Base-by-base conservation (phyloP, 2,113 vertebrate genomes). In the Artemisiospiza belli region DNA sequence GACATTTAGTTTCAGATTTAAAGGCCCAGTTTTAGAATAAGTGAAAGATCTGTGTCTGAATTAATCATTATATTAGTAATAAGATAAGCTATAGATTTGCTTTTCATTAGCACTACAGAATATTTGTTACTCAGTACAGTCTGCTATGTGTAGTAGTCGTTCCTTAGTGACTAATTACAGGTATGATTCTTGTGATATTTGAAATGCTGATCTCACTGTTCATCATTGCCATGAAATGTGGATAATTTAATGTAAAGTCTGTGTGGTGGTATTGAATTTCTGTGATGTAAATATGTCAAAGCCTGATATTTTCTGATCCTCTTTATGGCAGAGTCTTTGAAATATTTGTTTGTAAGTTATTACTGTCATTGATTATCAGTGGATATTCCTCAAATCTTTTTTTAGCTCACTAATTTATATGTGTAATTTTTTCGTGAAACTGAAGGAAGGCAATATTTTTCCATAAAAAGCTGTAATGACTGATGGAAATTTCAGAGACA, bases 81-180 rank as follows among this genome's bases (percentile, higher is more conserved):
- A 37, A 77, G 11, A 61, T 47, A 81, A 89, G 14, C 2, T 84
- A 66, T 92, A 58, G 57, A 41, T 82, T 61, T 75, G 6, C 25
- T 89, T 92, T 95, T 75, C 44, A 59, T 78, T 70, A 87, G 16
- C 23, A 59, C 24, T 67, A 18, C 21, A 70, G 64, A 77, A 27
- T 18, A 49, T 62, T 11, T 66, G 43, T 85, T 92, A 84, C 63
- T 74, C 51, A 63, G 69, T 51, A 87, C 41, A 74, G 23, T 73
- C 18, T 33, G 35, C 64, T 67, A 78, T 22, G 43, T 72, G 62
- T 47, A 55, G 33, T 84, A 90, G 75, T 79, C 66, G 88, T 79
- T 63, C 20, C 27, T 92, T 72, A 82, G 43, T 95, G 85, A 93
- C 66, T 95, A 90, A 82, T 79, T 89, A 57, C 43, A 62, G 15